phyloP scores from a whole-genome alignment of 2,113 vertebrate genomes.

The Natator depressus region DNA sequence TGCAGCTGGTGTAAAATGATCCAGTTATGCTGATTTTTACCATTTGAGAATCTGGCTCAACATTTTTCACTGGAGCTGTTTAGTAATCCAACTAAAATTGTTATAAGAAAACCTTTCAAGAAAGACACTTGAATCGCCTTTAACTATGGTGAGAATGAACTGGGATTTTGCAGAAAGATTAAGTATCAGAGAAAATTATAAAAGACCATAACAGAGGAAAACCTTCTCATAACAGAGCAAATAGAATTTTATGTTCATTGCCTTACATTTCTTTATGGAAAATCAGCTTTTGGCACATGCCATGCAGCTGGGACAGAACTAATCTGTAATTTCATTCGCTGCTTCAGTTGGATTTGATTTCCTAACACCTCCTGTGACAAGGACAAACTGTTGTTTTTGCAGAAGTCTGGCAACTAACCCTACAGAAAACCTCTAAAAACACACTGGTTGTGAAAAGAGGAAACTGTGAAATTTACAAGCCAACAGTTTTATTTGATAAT shows the following conservation, averaged over 20 bases:
- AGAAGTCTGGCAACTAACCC: constrained; percentile 67
- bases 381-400: constrained; percentile 60
- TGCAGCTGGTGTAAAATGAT: neutral
- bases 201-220: constrained; percentile 23
- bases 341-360: constrained; percentile 65
- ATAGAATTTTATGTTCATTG: constrained; percentile 49
- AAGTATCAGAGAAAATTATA: neutral
- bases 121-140: neutral
- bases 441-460: constrained; percentile 49
- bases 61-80: neutral
- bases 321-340: constrained; percentile 44
- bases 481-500: constrained; percentile 77
- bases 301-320: constrained; percentile 33
- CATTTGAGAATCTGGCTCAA: neutral
- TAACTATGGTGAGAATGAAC: neutral
- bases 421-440: constrained; percentile 66
- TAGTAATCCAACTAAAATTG: neutral
- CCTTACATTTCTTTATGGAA: constrained; percentile 44
- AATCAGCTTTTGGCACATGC: constrained; percentile 50
- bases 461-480: constrained; percentile 75
- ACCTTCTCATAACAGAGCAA: constrained; percentile 17
- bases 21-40: neutral
- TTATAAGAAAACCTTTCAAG: neutral
- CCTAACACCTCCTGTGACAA: constrained; percentile 63
- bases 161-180: constrained; percentile 24